Percentiles rank a stretch among this genome's conserved stretches.
These are phyloP conservation scores for Aptenodytes patagonicus DNA, from an alignment of 2,113 vertebrate species.

Conservation along the genomic window DNA sequence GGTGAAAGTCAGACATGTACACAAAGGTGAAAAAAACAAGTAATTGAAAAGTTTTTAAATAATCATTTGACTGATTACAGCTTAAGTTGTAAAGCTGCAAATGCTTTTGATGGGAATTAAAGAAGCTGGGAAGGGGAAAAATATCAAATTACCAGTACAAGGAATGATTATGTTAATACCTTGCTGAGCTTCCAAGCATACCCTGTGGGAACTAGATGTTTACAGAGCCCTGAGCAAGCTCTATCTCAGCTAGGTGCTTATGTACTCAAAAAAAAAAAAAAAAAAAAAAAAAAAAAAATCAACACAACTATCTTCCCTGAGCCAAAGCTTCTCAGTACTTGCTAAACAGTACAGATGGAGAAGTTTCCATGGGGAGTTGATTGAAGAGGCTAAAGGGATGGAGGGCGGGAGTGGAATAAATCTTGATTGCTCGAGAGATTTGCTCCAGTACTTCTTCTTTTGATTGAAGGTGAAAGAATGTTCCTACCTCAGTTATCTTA, in stretches of 20 bases:
- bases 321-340: neutral
- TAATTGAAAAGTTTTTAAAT: neutral
- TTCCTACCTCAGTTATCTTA: neutral
- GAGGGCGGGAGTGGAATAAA: neutral
- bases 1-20: neutral
- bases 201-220: neutral
- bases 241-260: neutral
- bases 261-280: neutral
- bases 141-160: neutral
- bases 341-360: neutral
- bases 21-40: fast-evolving
- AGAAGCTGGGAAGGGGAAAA: neutral
- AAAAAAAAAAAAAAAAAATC: neutral
- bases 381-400: neutral
- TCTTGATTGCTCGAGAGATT: neutral
- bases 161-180: neutral
- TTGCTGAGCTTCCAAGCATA: neutral
- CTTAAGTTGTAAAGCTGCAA: neutral
- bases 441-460: neutral
- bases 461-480: neutral
- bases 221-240: neutral
- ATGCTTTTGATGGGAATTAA: neutral
- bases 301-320: neutral
- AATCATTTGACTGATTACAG: neutral
- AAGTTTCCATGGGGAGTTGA: neutral